Evolutionary conservation across 2,888 invertebrate genomes (phyloP).

Genomic region (Troides helena): DNA sequence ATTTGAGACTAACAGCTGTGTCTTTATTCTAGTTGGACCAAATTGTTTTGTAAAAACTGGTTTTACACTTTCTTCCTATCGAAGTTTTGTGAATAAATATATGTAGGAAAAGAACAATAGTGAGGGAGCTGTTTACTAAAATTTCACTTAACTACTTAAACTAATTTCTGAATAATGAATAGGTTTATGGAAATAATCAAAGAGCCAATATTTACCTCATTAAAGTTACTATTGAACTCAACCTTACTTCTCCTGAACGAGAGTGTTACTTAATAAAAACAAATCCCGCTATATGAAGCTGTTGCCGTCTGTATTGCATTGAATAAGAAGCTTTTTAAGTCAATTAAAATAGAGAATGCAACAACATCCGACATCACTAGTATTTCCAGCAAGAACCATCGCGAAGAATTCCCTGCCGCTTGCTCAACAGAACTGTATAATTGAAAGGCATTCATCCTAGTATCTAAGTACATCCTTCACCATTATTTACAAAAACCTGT

Average conservation of each 20-base stretch:
- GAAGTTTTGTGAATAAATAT: too few relatives aligned
- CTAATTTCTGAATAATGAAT: too few relatives aligned
- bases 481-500: background rate
- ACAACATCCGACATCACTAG: conserved; percentile 14
- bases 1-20: too few relatives aligned
- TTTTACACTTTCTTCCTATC: too few relatives aligned
- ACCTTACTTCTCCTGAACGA: background rate
- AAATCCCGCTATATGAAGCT: background rate
- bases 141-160: too few relatives aligned
- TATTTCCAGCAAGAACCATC: conserved; percentile 18
- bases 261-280: background rate
- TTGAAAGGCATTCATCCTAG: conserved; percentile 8
- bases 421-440: conserved; percentile 9
- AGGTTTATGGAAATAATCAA: too few relatives aligned
- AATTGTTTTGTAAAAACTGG: too few relatives aligned
- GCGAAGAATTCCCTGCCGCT: conserved; percentile 19
- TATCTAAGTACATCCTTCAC: conserved; percentile 3
- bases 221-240: background rate
- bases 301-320: background rate
- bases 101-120: too few relatives aligned
- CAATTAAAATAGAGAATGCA: conserved; percentile 14
- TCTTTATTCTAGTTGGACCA: too few relatives aligned
- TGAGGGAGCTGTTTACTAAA: too few relatives aligned
- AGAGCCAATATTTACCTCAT: too few relatives aligned
- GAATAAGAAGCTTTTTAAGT: background rate